Base-by-base conservation (phyloP, 2,888 invertebrate species). In the Mesochorus sp. region DNA sequence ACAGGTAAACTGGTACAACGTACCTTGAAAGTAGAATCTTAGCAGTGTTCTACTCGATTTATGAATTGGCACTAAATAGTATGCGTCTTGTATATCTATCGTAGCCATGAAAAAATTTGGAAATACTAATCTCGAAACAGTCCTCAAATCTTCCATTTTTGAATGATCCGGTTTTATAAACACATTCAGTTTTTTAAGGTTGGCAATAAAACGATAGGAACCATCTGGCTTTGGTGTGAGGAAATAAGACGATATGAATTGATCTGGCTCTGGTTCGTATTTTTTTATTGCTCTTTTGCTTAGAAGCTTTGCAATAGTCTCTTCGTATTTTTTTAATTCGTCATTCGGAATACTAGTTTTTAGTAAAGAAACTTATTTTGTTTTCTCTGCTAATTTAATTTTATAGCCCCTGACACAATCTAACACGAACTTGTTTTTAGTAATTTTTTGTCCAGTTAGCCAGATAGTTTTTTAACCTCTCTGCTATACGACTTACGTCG, bases 1-100 rank as follows among this genome's bases (percentile, higher is more conserved):
- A 53, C 76, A 80, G 34, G 24, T 82, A 67, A 84, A 86, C 47
- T 85, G 81, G 71, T 76, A 85, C 1, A 78, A 17, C n/a, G 3
- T 24, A 1, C 55, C 66, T 0, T 75, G 8, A 59, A 83, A 84
- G 2, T 37, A 4, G 71, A 84, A 85, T 55, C 80, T 64, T n/a
- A 85, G 67, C 51, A 75, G 80, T 77, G 84, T 86, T 51, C 75
- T 77, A 68, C 77, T 51, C 5, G 28, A 10, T 8, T 62, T 10
- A 37, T 79, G 14, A 2, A 85, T 49, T n/a, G 81, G 75, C 8
- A 85, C 66, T 21, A 78, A 34, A n/a, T 73, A 77, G 37, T 77
- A 77, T 1, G 77, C 74, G 21, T 75, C 76, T 31, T 75, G 39
- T 6, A 79, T 5, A 31, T 79, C 81, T 5, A 81, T 34, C 0